Evolutionary conservation across 2,113 vertebrate species (phyloP), one percentile per base, ranked within the genome.

Genomic region (Canis aureus): DNA sequence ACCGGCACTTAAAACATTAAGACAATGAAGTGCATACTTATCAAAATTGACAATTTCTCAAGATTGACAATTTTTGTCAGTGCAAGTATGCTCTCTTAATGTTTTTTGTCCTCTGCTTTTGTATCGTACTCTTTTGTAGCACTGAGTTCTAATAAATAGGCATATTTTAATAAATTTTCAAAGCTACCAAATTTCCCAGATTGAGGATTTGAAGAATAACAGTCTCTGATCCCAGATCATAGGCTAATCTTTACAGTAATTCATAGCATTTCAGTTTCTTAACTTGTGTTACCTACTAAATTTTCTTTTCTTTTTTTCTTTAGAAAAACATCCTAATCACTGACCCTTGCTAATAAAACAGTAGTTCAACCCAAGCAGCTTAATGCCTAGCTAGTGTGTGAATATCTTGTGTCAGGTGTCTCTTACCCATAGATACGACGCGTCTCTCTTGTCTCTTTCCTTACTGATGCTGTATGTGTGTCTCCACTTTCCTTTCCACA

Each of bases 401-500:
- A 49, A 53, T 98, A 25, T 97, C 97, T 98, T 98, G 96, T 88
- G 90, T 97, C 66, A 97, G 92, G 69, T 90, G 84, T 98, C 97
- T 98, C 71, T 98, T 97, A 98, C 98, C 98, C 96, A 32, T 98
- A 97, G 85, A 98, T 97, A 22, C 43, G 83, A 97, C 82, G 94
- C 81, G 64, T 78, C 97, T 97, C 98, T 98, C 97, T 96, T 97
- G 96, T 96, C 98, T 98, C 98, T 98, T 98, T 98, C 98, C 98
- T 99, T 96, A 99, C 97, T 98, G 98, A 98, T 99, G 98, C 99
- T 97, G 94, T 98, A 85, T 98, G 96, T 98, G 95, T 99, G 91
- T 98, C 98, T 99, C 98, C 98, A 97, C 98, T 98, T 98, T 98
- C 97, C 99, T 98, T 98, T 98, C 98, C 98, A 96, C 98, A 99